Conservation (phyloP, 2,113 vertebrate genomes). For the Bambusicola thoracicus region DNA sequence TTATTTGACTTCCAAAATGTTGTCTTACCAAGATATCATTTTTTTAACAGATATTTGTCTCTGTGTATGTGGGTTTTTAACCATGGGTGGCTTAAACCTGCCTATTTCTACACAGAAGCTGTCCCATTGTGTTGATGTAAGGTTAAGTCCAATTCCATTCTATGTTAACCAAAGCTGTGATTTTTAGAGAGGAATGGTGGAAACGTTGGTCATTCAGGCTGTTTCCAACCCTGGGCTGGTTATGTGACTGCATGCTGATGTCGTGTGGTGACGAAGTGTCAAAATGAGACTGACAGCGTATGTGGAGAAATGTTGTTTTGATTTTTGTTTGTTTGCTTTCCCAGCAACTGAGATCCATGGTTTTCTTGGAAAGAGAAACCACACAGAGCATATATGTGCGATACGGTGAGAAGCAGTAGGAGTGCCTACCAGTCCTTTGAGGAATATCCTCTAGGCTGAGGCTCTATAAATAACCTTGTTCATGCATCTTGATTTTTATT, state of each 20-base stretch:
- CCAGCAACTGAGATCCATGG: background rate
- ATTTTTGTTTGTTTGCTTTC: background rate
- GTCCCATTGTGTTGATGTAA: too few relatives aligned
- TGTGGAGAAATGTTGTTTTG: background rate
- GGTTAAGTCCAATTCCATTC: too few relatives aligned
- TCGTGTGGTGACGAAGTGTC: background rate
- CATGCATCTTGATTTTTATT: background rate
- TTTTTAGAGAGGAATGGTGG: background rate
- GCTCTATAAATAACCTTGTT: background rate
- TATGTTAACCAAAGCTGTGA: background rate
- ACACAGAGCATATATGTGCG: background rate
- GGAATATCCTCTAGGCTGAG: background rate
- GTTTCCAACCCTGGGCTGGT: background rate
- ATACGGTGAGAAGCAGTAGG: background rate
- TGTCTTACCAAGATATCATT: background rate
- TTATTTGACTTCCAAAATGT: background rate
- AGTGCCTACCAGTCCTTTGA: background rate
- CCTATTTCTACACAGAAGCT: background rate
- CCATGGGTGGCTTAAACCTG: background rate
- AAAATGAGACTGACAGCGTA: background rate
- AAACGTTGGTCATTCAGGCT: background rate
- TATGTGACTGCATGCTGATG: background rate
- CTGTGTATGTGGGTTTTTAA: background rate
- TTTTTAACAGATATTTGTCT: background rate
- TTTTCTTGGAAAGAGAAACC: background rate